These are phyloP conservation scores for Melospiza georgiana DNA, from an alignment of 2,113 vertebrate species.

Conservation along the genomic window DNA sequence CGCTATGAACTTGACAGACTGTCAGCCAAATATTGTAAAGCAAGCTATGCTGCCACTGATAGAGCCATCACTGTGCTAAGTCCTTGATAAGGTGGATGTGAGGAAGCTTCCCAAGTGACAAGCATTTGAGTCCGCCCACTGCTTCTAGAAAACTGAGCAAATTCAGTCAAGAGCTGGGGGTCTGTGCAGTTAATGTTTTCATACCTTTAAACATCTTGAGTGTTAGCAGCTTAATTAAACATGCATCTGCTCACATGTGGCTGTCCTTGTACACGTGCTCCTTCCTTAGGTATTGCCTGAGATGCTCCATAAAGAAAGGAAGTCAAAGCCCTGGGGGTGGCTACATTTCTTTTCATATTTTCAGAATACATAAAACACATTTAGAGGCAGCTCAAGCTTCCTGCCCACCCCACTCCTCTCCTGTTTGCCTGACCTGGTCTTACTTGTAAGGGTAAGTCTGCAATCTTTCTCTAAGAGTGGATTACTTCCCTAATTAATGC, in stretches of 20 bases:
- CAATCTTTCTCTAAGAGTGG: not conserved
- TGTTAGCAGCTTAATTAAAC: not conserved
- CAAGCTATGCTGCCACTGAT: conserved; percentile 30
- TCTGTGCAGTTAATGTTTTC: not conserved
- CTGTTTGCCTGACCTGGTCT: not conserved
- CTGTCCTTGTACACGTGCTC: not conserved
- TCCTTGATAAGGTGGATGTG: not conserved
- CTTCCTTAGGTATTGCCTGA: not conserved
- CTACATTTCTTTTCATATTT: not conserved
- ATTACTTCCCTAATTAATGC: not conserved
- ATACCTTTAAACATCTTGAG: not conserved
- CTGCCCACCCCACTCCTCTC: not conserved
- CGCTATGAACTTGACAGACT: conserved; percentile 34
- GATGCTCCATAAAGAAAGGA: not conserved
- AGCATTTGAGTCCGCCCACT: not conserved
- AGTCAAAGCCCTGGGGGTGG: not conserved
- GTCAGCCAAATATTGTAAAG: conserved; percentile 21
- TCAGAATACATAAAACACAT: not conserved
- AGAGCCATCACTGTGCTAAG: not conserved
- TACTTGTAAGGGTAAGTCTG: not conserved
- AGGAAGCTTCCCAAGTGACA: not conserved
- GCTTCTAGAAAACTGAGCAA: not conserved
- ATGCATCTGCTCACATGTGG: rapidly evolving
- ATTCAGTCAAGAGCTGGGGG: not conserved
- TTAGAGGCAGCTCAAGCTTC: not conserved